Conservation (phyloP, 2,888 invertebrate species). For the Ormia ochracea region DNA sequence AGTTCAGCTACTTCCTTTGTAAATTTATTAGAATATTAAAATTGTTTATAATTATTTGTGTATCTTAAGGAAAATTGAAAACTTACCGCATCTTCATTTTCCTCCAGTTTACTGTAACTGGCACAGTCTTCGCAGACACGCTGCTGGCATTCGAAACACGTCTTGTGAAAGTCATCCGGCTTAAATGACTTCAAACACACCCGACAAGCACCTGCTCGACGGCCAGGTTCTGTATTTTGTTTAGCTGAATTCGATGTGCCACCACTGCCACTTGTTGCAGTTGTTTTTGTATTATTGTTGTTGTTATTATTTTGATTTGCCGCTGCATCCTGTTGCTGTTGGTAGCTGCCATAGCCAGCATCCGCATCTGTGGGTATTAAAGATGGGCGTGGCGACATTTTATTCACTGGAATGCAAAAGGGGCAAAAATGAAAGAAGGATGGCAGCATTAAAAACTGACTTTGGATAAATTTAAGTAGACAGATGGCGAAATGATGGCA, state of each 20-base stretch:
- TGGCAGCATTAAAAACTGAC: neutral
- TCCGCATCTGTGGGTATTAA: constrained; percentile 78
- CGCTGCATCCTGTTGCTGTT: constrained; percentile 76
- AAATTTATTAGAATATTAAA: neutral
- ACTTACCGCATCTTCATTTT: constrained; percentile 88
- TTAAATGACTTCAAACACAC: constrained; percentile 93
- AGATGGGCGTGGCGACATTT: constrained; percentile 83
- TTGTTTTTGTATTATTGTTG: constrained; percentile 68
- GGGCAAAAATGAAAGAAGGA: neutral
- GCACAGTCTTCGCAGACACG: constrained; percentile 95
- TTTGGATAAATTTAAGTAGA: neutral
- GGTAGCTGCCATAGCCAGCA: constrained; percentile 66
- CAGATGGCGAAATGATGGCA: neutral
- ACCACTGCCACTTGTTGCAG: constrained; percentile 61
- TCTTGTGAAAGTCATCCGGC: constrained; percentile 91
- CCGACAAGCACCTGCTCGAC: constrained; percentile 86
- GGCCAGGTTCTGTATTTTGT: constrained; percentile 80
- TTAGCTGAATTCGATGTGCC: constrained; percentile 66
- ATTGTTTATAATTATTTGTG: neutral
- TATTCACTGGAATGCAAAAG: constrained; percentile 80
- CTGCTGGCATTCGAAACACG: constrained; percentile 92
- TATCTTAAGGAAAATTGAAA: neutral
- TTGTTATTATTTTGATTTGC: constrained; percentile 76
- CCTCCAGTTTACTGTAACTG: constrained; percentile 90
- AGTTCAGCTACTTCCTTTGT: too few relatives aligned